Percentiles rank a stretch among this genome's conserved stretches.
phyloP scores from a whole-genome alignment of 1,140 invertebrate species.

The Saccostrea glomerata region DNA sequence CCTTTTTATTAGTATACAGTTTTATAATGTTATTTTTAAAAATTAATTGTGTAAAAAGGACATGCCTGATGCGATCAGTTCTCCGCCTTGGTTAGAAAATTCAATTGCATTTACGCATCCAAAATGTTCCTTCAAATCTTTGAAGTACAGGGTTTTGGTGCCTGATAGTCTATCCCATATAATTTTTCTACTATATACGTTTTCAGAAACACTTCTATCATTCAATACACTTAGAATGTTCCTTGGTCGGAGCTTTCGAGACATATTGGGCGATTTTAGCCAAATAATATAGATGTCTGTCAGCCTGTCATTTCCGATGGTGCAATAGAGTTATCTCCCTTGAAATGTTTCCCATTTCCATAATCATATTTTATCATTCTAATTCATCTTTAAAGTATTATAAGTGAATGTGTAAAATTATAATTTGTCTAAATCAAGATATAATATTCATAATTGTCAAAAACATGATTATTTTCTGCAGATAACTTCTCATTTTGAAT shows the following conservation, averaged over 20 bases:
- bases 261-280: not conserved
- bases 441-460: not conserved
- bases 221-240: not conserved
- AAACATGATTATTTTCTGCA: not conserved
- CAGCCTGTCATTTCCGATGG: constrained; percentile 20
- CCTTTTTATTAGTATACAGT: not conserved
- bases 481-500: not conserved
- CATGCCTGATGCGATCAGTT: constrained; percentile 91
- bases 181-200: constrained; percentile 49
- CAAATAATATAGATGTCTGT: not conserved
- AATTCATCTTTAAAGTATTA: not conserved
- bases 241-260: not conserved
- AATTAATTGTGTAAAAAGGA: not conserved
- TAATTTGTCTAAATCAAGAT: not conserved
- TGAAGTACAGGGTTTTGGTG: constrained; percentile 86
- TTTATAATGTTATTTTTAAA: not conserved
- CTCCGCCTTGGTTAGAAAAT: constrained; percentile 90
- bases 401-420: not conserved
- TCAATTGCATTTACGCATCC: constrained; percentile 98
- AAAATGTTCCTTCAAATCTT: constrained; percentile 92
- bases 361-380: not conserved
- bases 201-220: constrained; percentile 19
- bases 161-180: constrained; percentile 68
- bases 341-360: not conserved
- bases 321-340: constrained; percentile 13